Evolutionary conservation across 30 jellyfish, hydroid and myxozoan genomes (phyloP).

Genomic region (Hydractinia echinata): DNA sequence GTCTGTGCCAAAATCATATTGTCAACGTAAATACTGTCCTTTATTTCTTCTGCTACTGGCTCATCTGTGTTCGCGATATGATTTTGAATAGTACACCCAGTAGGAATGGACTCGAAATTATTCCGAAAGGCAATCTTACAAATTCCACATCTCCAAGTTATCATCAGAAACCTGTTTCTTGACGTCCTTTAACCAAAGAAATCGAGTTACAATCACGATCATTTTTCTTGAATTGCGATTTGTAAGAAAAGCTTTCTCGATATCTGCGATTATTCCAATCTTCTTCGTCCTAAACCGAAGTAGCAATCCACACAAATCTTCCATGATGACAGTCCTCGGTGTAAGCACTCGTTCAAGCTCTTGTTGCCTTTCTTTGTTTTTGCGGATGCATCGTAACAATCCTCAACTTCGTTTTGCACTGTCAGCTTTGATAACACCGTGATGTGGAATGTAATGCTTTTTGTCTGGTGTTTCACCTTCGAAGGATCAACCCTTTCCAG

Average conservation of each 20-base stretch:
- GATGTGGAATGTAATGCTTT: conserved; percentile 38
- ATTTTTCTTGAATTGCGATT: conserved; percentile 19
- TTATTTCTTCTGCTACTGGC: conserved; percentile 20
- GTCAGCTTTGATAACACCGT: conserved; percentile 23
- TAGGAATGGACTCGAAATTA: conserved; percentile 50
- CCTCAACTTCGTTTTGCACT: conserved; percentile 42
- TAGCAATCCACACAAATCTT: conserved; percentile 28
- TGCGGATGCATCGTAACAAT: conserved; percentile 36
- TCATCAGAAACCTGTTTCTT: conserved; percentile 10
- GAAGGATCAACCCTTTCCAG: conserved; percentile 7
- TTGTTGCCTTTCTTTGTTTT: conserved; percentile 34
- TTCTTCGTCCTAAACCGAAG: conserved; percentile 31
- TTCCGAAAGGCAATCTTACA: conserved; percentile 38
- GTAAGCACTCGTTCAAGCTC: conserved; percentile 47
- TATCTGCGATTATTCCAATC: conserved; percentile 51
- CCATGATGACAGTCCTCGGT: conserved; percentile 39
- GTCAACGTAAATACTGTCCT: conserved; percentile 38
- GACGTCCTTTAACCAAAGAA: conserved; percentile 44
- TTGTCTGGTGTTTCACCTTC: conserved; percentile 1
- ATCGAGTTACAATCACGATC: conserved; percentile 59
- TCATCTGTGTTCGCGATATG: conserved; percentile 28
- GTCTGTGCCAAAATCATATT: conserved; percentile 34
- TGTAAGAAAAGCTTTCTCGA: conserved; percentile 30
- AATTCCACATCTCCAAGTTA: conserved; percentile 17
- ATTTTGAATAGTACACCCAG: conserved; percentile 43